Evolutionary conservation across 2,797 vertebrate genomes (phyloP), one percentile per base, ranked within the genome.

Genomic region (Fundulus diaphanus): DNA sequence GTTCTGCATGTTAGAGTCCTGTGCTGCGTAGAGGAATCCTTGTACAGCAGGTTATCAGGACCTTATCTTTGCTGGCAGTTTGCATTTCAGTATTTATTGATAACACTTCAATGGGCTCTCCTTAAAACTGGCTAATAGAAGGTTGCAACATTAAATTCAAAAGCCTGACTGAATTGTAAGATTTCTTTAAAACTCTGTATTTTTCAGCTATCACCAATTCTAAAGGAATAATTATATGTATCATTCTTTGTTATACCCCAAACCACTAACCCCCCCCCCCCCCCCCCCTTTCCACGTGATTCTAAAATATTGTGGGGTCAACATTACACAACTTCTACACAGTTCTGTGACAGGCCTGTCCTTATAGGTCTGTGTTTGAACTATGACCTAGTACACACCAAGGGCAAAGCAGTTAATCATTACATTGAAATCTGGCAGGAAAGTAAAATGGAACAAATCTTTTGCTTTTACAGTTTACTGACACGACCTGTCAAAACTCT

Each of bases 391-490:
- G 42, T 67, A 13, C 42, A 27, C 24, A 18, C 65, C n/a, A 12
- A 44, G n/a, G 27, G 40, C 15, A 44, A 67, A 42, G 24, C 24
- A 46, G 61, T 65, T 65, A 65, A 65, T 65, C 61, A 65, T 65
- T 65, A 65, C 35, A 65, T 37, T 37, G 35, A 37, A 40, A 65
- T 9, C 5, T 37, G 35, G 22, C 22, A 35, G 20, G 61, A 20
- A 33, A 33, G 2, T 8, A 35, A 59, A 57, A 57, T 2, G 56
- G 42, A 44, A 44, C 0, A 57, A 18, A 31, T 56, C 52, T 31
- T 27, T 57, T 31, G 56, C 31, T 59, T 59, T 33, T 59, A 59
- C 20, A 33, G 18, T 33, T 33, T 59, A 59, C 29, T 59, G 15
- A 59, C 56, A 16, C 33, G 56, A 31, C 15, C 29, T 7, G 16